Evolutionary conservation across 2,113 vertebrate genomes (phyloP).

Genomic region (Gopherus evgoodei): DNA sequence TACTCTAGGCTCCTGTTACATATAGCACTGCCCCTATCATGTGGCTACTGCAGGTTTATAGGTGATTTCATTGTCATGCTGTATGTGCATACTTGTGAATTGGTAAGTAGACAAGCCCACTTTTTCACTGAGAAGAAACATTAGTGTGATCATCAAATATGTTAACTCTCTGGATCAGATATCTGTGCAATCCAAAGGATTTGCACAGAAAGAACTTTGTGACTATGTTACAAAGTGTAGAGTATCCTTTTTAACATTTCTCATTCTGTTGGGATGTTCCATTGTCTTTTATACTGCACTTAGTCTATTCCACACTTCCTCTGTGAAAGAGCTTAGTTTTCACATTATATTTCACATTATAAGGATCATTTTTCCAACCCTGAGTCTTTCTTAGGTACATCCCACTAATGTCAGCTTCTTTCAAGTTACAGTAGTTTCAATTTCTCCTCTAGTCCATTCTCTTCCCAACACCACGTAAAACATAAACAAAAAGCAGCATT

Average conservation of each 20-base stretch:
- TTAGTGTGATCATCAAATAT: not conserved
- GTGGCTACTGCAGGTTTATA: not conserved
- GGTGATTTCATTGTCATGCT: not conserved
- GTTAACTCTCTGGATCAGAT: not conserved
- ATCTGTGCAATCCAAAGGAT: not conserved
- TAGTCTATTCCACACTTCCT: constrained; percentile 2
- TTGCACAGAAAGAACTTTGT: accelerated
- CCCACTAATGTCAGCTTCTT: constrained; percentile 30
- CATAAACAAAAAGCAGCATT: constrained; percentile 63
- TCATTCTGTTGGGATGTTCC: not conserved
- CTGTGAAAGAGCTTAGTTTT: constrained; percentile 48
- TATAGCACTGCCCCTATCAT: not conserved
- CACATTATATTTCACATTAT: constrained; percentile 39
- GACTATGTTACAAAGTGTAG: not conserved
- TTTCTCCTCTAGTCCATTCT: not conserved
- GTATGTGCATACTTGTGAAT: not conserved
- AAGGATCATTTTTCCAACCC: constrained; percentile 29
- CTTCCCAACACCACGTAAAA: constrained; percentile 56
- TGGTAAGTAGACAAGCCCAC: not conserved
- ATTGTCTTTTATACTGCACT: not conserved
- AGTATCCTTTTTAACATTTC: not conserved
- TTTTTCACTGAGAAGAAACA: not conserved
- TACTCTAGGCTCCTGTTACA: not conserved
- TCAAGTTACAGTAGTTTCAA: constrained; percentile 46
- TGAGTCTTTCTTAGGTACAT: constrained; percentile 55